Percentiles rank a stretch among this genome's conserved stretches.
Evolutionary conservation across 53 echinoderm and acorn worm genomes (phyloP).

Genomic region (Apostichopus leukothele): DNA sequence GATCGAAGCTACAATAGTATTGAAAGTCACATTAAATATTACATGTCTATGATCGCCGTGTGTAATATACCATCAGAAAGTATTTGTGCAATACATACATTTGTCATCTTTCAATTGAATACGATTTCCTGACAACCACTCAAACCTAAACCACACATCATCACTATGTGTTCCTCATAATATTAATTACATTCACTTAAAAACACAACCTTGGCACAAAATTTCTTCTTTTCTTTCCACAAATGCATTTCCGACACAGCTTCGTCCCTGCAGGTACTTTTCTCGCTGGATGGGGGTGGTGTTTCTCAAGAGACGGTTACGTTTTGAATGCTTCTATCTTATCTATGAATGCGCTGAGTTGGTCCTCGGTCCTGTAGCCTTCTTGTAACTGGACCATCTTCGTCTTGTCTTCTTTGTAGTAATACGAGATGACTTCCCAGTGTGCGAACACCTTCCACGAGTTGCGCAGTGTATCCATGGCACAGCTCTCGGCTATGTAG

Average conservation of each 20-base stretch:
- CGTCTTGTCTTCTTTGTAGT: slow-evolving; percentile 77
- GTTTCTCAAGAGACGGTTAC: not conserved
- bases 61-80: not conserved
- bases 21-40: not conserved
- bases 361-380: slow-evolving; percentile 69
- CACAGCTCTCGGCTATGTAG: slow-evolving; percentile 80
- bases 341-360: slow-evolving; percentile 82
- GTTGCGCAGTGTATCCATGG: slow-evolving; percentile 93
- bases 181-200: no score
- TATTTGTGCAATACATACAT: not conserved
- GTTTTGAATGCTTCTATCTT: slow-evolving; percentile 75
- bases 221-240: not conserved
- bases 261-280: no score
- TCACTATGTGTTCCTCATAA: no score
- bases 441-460: slow-evolving; percentile 80
- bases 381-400: slow-evolving; percentile 86
- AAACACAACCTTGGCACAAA: not conserved
- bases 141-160: no score
- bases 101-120: not conserved
- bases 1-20: not conserved
- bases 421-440: slow-evolving; percentile 85
- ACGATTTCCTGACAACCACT: not conserved
- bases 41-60: not conserved
- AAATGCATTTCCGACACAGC: no score
- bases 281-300: no score